Conservation (phyloP, 37 sponge, comb jelly and placozoan species). For the Halichondria panicea region DNA sequence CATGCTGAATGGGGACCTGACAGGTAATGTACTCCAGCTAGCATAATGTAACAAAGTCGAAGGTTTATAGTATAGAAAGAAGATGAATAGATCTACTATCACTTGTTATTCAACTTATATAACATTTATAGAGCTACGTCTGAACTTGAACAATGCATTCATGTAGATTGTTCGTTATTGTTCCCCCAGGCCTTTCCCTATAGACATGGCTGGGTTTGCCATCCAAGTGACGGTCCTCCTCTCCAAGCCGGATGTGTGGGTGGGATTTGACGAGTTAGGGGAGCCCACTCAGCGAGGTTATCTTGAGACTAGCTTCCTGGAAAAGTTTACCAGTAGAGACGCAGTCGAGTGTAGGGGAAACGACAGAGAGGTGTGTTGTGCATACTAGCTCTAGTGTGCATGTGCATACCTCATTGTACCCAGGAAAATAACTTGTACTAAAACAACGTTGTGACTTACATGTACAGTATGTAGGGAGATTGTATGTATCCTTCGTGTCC, state of each 20-base stretch:
- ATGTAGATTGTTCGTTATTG: neutral
- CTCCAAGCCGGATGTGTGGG: conserved; percentile 22
- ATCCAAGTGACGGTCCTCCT: conserved; percentile 51
- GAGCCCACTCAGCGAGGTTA: conserved; percentile 12
- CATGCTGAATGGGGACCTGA: conserved; percentile 16
- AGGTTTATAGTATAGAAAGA: too few relatives aligned
- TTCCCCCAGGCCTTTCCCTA: conserved; percentile 63
- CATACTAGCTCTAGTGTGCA: neutral
- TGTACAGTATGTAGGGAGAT: too few relatives aligned
- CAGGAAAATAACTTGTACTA: too few relatives aligned
- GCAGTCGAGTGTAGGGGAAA: conserved; percentile 47
- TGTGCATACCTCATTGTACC: too few relatives aligned
- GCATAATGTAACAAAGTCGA: too few relatives aligned
- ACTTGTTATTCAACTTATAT: too few relatives aligned
- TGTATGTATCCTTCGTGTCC: too few relatives aligned
- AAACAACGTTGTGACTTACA: too few relatives aligned
- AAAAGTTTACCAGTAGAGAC: conserved; percentile 19
- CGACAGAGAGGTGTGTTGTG: conserved; percentile 1
- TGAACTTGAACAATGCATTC: neutral
- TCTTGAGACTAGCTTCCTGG: conserved; percentile 62
- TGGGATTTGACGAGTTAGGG: conserved; percentile 6
- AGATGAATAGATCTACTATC: too few relatives aligned
- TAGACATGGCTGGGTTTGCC: conserved; percentile 97
- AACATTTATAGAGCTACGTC: too few relatives aligned
- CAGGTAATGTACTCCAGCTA: neutral